Evolutionary conservation across 2,888 invertebrate species (phyloP), one percentile per base, ranked within the genome.

Genomic region (Campoplex capitator): DNA sequence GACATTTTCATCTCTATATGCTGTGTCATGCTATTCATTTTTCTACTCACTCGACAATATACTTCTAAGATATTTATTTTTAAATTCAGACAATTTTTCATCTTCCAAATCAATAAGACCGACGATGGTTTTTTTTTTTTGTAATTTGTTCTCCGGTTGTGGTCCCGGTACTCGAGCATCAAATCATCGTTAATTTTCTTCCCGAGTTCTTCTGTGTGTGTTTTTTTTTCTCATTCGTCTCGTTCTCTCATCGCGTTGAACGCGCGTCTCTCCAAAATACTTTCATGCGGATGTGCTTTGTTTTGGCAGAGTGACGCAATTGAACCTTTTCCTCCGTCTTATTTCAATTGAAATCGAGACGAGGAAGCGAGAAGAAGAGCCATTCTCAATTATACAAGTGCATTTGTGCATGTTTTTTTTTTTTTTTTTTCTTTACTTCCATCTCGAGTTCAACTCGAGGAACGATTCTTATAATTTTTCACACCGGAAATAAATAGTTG

Each of bases 181-280:
- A 65, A 84, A 84, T 84, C 62, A 68, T 84, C 84, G 84, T 79
- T 79, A 68, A 70, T 84, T 84, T 79, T 75, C 68, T 62, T 68
- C n/a, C 38, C 58, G 54, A 51, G 38, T 38, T 38, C 38, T 6
- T 38, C 38, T 23, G 23, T 23, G 23, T 23, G 23, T 23, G 23
- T 23, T 23, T 23, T 18, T 62, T 71, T 73, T 23, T 58, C 42
- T 75, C 56, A n/a, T 58, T 45, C 70, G 16, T 38, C 74, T 28
- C 51, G 6, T 54, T 68, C 38, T 45, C 28, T 71, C 62, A 3
- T n/a, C 42, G 58, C 28, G 38, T 23, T 23, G 23, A 23, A 23
- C 23, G 23, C 23, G 23, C 23, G 23, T 11, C 56, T 4, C 54
- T 38, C 23, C 23, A 3, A 18, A 9, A 23, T 3, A 42, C 71